Percentiles rank a stretch among this genome's conserved stretches.
phyloP scores from a whole-genome alignment of 1,140 invertebrate genomes.

The Papilio helenus region DNA sequence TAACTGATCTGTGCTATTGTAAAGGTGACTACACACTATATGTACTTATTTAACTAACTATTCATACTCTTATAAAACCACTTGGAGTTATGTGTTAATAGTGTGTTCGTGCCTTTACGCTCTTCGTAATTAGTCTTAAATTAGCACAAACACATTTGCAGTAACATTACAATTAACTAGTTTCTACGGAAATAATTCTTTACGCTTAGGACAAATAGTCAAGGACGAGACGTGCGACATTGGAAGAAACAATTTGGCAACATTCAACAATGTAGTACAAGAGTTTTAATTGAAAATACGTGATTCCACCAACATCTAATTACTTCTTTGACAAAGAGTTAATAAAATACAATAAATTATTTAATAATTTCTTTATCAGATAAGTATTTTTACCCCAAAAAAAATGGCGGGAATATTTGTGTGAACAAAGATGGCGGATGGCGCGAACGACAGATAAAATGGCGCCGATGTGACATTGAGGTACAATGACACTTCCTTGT shows the following conservation, averaged over 20 bases:
- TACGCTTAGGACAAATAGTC: background rate
- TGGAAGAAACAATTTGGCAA: constrained; percentile 5
- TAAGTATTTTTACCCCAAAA: background rate
- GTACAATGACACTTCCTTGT: constrained; percentile 28
- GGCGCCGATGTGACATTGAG: constrained; percentile 35
- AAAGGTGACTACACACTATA: too few species aligned
- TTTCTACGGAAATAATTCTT: background rate
- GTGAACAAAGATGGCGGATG: background rate
- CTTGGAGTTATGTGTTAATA: background rate
- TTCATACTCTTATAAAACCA: too few species aligned
- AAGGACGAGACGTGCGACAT: background rate
- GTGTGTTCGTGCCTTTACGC: background rate
- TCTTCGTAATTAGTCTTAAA: background rate
- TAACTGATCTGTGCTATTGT: too few species aligned
- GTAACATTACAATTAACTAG: background rate
- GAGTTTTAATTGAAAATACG: background rate
- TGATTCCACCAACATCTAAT: background rate
- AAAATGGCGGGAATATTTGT: background rate
- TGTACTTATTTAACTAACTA: too few species aligned
- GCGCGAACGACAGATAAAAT: constrained; percentile 29
- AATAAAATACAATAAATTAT: background rate
- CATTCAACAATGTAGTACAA: background rate
- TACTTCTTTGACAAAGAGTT: background rate
- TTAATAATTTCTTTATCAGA: background rate
- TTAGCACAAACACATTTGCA: constrained; percentile 1